Base-by-base conservation (phyloP, 2,888 invertebrate genomes). In the Cenopis cana region DNA sequence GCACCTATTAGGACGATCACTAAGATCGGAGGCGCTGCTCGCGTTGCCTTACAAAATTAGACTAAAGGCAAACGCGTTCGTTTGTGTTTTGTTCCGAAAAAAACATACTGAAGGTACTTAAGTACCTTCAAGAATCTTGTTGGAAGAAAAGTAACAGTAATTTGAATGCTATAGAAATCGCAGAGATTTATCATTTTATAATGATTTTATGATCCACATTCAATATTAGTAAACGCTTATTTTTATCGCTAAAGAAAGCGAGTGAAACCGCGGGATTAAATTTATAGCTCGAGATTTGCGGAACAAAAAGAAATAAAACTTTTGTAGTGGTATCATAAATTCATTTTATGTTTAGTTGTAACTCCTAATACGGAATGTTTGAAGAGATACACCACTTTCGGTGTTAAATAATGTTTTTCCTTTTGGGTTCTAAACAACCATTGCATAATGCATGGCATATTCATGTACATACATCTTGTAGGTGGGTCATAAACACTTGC, bases 231-330 rank as follows among this genome's bases (percentile, higher is more conserved):
- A 67, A 67, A 61, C 18, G 66, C 41, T 65, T 46, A 67, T 50
- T 71, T 67, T 66, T 36, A 71, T 71, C 55, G 60, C 29, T 67
- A 14, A 61, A 61, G 67, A 71, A 71, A 71, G 71, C 20, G 50
- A 71, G 67, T 46, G 70, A 71, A 66, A 71, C 61, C 50, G 46
- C 36, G 54, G 54, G 17, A 71, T 60, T 67, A 61, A 66, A 67
- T 71, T 66, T 67, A 71, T 67, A 56, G 67, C 67, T 60, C 38
- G 17, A 46, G 70, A 60, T 70, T 55, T 36, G 71, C 71, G 55
- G 38, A 68, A 61, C 55, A 55, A 66, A 67, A 55, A 56, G 60
- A 71, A 71, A 60, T 71, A 67, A 61, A 71, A 71, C 33, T 33
- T 8, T 49, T 49, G 46, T 50, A 54, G 54, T 61, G 59, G 65